Base-by-base conservation (phyloP, 2,888 invertebrate genomes). In the Plebejus melissa region DNA sequence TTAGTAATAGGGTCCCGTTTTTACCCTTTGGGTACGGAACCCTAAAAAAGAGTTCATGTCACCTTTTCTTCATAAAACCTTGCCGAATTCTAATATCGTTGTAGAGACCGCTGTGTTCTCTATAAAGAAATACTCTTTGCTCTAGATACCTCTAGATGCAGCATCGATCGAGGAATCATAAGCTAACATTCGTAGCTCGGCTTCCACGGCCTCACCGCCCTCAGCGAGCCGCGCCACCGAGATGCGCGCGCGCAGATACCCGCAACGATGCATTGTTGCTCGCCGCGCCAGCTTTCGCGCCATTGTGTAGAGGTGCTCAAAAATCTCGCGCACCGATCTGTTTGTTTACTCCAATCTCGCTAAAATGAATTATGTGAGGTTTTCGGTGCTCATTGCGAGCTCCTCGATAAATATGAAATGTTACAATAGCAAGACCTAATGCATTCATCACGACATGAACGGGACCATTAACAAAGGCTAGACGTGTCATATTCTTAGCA, bases 211-310 rank as follows among this genome's bases (percentile, higher is more conserved):
- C 83, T 86, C 85, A 88, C 87, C 88, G 91, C 92, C 91, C 86
- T 87, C 89, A 89, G 91, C 86, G 84, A 13, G 90, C 88, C 91
- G 86, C 91, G 93, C 92, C 90, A 88, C 93, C 86, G 85, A 86
- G 93, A 93, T 93, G 89, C 88, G 88, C 88, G 77, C 76, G 86
- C 87, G 86, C 87, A 81, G 93, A 92, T 93, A 90, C 82, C 82
- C 80, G 77, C 86, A 89, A 89, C 89, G 89, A 89, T 82, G 88
- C 88, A 92, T 93, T 92, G 93, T 93, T 90, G 87, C 87, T 83
- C 83, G 83, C 87, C 90, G 92, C 87, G 93, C 90, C 88, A 93
- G 89, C 90, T 92, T 93, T 93, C 93, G 90, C 93, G 87, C 93
- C 93, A 93, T 93, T 93, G 93, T 93, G 84, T 84, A 81, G 76